A percentile compares a stretch with the other conserved stretches of the same genome.
phyloP scores from a whole-genome alignment of 2,888 invertebrate species.

The Drymonia ruficornis region DNA sequence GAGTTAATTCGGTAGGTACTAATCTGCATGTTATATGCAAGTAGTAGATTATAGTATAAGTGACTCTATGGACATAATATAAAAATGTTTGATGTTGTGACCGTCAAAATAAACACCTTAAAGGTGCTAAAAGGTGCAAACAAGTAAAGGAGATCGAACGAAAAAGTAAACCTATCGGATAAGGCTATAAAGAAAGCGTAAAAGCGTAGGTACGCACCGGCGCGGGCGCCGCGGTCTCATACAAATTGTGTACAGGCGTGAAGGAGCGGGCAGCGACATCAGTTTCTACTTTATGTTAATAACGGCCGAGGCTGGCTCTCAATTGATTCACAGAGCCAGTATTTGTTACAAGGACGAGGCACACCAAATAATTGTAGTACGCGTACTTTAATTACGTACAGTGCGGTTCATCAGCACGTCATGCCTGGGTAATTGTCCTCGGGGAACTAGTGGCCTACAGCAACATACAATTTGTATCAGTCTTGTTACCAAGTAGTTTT shows the following conservation, averaged over 20 bases:
- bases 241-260: conserved; percentile 1
- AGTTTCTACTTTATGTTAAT: conserved; percentile 51
- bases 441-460: conserved; percentile 7
- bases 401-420: conserved; percentile 34
- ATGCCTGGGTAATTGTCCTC: conserved; percentile 29
- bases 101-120: not conserved
- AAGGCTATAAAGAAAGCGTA: not conserved
- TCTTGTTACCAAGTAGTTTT: not conserved
- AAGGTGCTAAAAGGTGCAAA: not conserved
- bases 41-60: too few relatives aligned
- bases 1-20: not conserved
- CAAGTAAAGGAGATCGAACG: not conserved
- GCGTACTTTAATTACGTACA: conserved; percentile 42
- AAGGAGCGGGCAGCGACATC: conserved; percentile 24
- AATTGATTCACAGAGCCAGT: conserved; percentile 59
- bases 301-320: conserved; percentile 48
- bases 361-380: conserved; percentile 51
- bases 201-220: not conserved
- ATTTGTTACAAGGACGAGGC: conserved; percentile 67
- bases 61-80: too few relatives aligned
- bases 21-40: not conserved
- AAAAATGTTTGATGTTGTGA: too few relatives aligned
- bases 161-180: not conserved
- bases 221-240: not conserved
- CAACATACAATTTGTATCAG: not conserved